Conservation (phyloP, 2,888 invertebrate species). For the Himalopsyche tibetana region DNA sequence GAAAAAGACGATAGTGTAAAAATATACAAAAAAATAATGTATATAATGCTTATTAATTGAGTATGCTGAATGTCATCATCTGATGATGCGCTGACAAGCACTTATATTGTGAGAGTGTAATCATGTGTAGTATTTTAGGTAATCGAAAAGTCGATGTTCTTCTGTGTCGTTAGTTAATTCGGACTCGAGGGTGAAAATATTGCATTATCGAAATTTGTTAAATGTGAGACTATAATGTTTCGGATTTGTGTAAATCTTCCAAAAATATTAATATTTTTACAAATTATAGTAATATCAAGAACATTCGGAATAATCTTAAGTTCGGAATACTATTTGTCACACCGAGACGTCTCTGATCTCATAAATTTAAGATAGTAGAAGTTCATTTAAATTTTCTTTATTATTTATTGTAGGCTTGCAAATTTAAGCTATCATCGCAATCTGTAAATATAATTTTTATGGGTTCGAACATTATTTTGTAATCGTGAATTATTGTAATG, state of each 20-base stretch:
- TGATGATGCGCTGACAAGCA: too few species aligned
- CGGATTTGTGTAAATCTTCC: slow-evolving; percentile 31
- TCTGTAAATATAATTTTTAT: background rate
- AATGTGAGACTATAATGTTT: slow-evolving; percentile 18
- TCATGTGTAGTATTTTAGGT: background rate
- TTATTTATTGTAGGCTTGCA: slow-evolving; percentile 12
- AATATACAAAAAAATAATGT: background rate
- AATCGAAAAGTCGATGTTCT: too few species aligned
- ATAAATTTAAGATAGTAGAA: slow-evolving; percentile 24
- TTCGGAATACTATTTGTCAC: slow-evolving; percentile 23
- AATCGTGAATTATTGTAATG: background rate
- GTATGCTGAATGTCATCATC: background rate
- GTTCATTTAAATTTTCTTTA: slow-evolving; percentile 6
- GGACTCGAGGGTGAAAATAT: slow-evolving; percentile 31
- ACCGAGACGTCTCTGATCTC: slow-evolving; percentile 34
- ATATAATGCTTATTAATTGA: slow-evolving; percentile 8
- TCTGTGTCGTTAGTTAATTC: background rate
- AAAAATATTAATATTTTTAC: slow-evolving; percentile 29
- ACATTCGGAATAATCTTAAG: slow-evolving; percentile 23
- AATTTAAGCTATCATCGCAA: slow-evolving; percentile 1
- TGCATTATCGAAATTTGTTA: slow-evolving; percentile 27
- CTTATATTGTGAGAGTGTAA: background rate
- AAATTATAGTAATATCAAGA: slow-evolving; percentile 7
- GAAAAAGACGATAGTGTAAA: background rate
- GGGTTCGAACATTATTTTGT: background rate